Evolutionary conservation across 2,113 vertebrate genomes (phyloP).

Genomic region (Clupea harengus): DNA sequence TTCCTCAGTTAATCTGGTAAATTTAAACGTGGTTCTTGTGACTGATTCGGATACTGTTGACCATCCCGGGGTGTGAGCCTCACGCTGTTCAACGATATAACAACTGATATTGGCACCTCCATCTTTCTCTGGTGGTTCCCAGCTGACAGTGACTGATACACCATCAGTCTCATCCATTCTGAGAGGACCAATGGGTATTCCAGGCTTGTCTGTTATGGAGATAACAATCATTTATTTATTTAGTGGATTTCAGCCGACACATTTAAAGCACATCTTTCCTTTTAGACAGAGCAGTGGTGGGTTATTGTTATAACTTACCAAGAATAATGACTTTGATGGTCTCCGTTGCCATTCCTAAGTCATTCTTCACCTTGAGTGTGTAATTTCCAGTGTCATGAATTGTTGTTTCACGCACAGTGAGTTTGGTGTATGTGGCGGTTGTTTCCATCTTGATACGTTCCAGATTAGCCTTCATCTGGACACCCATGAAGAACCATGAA

Average conservation of each 20-base stretch:
- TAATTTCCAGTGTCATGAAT: constrained; percentile 92
- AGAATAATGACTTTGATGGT: constrained; percentile 92
- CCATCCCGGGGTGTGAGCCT: constrained; percentile 95
- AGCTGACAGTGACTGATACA: constrained; percentile 86
- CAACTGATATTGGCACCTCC: constrained; percentile 92
- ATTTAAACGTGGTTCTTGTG: constrained; percentile 89
- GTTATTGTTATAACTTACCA: constrained; percentile 72
- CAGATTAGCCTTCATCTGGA: constrained; percentile 86
- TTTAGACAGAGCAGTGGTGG: not conserved
- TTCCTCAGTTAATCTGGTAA: constrained; percentile 86
- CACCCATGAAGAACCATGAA: constrained; percentile 87
- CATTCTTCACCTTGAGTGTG: constrained; percentile 87
- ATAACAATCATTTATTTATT: constrained; percentile 5
- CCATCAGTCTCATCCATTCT: constrained; percentile 87
- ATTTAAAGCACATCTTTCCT: not conserved
- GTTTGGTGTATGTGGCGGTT: constrained; percentile 76
- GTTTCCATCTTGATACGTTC: constrained; percentile 91
- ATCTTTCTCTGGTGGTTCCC: constrained; percentile 89
- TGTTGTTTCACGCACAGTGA: constrained; percentile 91
- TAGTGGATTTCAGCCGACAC: not conserved
- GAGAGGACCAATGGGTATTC: constrained; percentile 84
- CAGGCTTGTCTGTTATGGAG: constrained; percentile 85
- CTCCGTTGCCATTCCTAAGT: constrained; percentile 80
- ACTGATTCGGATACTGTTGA: constrained; percentile 92
- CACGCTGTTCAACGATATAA: constrained; percentile 93